phyloP scores from a whole-genome alignment of 2,888 invertebrate species.

The Agrotis ipsilon region DNA sequence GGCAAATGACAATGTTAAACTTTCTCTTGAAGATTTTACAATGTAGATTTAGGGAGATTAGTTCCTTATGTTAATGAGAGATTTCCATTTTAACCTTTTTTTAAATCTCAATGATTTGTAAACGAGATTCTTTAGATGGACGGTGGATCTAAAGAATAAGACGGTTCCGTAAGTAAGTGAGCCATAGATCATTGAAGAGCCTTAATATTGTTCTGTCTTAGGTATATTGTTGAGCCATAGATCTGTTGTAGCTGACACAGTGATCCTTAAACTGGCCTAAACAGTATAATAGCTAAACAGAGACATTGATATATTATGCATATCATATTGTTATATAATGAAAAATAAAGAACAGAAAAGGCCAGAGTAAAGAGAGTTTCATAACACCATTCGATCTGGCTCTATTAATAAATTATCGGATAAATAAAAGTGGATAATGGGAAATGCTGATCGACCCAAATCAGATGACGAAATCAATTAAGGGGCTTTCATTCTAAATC shows the following conservation, averaged over 20 bases:
- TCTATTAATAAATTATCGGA: conserved; percentile 26
- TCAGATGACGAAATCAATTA: conserved; percentile 19
- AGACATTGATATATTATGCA: not conserved
- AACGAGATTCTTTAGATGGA: no score
- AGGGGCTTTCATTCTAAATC: conserved; percentile 28
- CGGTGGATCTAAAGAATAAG: no score
- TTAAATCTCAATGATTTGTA: not conserved
- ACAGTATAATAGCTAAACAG: not conserved
- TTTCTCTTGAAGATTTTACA: conserved; percentile 48
- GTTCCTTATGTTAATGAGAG: not conserved
- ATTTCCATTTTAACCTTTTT: conserved; percentile 3
- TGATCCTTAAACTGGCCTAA: not conserved
- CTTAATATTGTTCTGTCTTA: no score
- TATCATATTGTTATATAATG: not conserved
- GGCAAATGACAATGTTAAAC: conserved; percentile 35
- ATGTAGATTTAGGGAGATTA: conserved; percentile 27
- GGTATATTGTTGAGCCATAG: no score
- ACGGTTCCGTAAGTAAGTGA: no score
- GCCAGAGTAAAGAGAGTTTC: conserved; percentile 8
- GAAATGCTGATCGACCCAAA: conserved; percentile 35
- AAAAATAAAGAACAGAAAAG: not conserved
- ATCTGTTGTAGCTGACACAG: no score
- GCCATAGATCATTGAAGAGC: no score
- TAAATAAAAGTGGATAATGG: conserved; percentile 15
- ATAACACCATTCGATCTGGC: conserved; percentile 9